Base-by-base conservation (phyloP, 2,797 vertebrate species). In the Sebastes kiyomatsui region DNA sequence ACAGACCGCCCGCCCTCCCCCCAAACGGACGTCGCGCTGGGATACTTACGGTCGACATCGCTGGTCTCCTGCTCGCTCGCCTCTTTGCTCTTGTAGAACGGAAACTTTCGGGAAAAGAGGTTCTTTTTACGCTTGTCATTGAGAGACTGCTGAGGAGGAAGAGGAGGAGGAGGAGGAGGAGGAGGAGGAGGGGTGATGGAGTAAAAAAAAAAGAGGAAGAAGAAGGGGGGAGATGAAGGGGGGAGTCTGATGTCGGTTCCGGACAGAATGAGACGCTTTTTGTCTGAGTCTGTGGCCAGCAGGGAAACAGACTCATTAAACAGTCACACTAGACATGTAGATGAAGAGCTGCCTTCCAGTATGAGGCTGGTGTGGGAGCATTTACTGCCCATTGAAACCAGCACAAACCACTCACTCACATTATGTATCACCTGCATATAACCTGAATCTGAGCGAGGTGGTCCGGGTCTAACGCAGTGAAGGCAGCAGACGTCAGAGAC, bases 21-120 rank as follows among this genome's bases (percentile, higher is more conserved):
- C 92, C 91, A 35, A 4, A 18, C 16, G 5, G 13, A 18, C 55
- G 89, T 7, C 38, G 74, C 84, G 78, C 65, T 23, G 23, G 90
- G 33, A 14, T 99, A 99, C 98, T 99, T 97, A 99, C 98, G 98
- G 95, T 99, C 98, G 88, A 96, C 91, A 93, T 99, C 98, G 96
- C 98, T 99, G 90, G 97, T 98, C 96, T 99, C 98, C 95, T 95
- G 97, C 93, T 99, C 98, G 92, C 97, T 98, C 95, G 96, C 95
- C 94, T 99, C 98, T 98, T 98, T 99, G 97, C 97, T 99, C 97
- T 99, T 99, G 97, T 98, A 98, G 97, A 99, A 99, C 93, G 97
- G 97, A 95, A 99, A 99, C 96, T 99, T 99, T 98, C 97, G 97
- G 96, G 97, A 96, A 99, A 99, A 99, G 96, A 98, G 97, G 97